Conservation (phyloP, 2,113 vertebrate genomes). For the Gadus chalcogrammus region DNA sequence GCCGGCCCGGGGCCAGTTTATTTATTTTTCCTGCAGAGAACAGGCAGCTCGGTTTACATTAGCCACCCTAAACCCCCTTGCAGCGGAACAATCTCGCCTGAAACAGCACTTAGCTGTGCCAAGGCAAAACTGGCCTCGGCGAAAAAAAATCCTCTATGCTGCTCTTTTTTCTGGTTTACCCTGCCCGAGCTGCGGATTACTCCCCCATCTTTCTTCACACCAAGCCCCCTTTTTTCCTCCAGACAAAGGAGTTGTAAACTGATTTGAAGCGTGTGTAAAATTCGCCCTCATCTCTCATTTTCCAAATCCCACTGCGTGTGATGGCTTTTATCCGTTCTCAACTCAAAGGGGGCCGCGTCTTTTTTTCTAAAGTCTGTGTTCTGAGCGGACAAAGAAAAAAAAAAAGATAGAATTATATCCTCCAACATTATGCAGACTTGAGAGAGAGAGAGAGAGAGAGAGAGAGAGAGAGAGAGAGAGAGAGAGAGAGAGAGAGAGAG, state of each 20-base stretch:
- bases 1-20: slow-evolving; percentile 39
- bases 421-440: slow-evolving; percentile 36
- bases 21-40: slow-evolving; percentile 73
- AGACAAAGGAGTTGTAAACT: slow-evolving; percentile 51
- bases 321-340: slow-evolving; percentile 31
- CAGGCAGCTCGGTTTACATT: slow-evolving; percentile 63
- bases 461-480: no score
- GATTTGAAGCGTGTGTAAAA: slow-evolving; percentile 44
- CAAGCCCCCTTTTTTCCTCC: slow-evolving; percentile 19
- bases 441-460: not conserved
- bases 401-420: slow-evolving; percentile 44
- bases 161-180: not conserved
- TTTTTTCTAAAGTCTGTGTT: not conserved
- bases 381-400: slow-evolving; percentile 23
- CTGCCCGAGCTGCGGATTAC: slow-evolving; percentile 49
- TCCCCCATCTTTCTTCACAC: slow-evolving; percentile 26
- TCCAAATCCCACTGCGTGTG: slow-evolving; percentile 46
- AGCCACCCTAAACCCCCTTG: slow-evolving; percentile 54
- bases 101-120: slow-evolving; percentile 42
- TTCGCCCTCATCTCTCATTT: slow-evolving; percentile 44
- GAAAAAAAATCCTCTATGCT: slow-evolving; percentile 24
- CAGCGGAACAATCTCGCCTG: slow-evolving; percentile 62
- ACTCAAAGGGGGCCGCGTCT: no score
- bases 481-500: no score
- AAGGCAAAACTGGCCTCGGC: slow-evolving; percentile 40